Evolutionary conservation across 2,797 vertebrate genomes (phyloP).

Genomic region (Oryzias sinensis): DNA sequence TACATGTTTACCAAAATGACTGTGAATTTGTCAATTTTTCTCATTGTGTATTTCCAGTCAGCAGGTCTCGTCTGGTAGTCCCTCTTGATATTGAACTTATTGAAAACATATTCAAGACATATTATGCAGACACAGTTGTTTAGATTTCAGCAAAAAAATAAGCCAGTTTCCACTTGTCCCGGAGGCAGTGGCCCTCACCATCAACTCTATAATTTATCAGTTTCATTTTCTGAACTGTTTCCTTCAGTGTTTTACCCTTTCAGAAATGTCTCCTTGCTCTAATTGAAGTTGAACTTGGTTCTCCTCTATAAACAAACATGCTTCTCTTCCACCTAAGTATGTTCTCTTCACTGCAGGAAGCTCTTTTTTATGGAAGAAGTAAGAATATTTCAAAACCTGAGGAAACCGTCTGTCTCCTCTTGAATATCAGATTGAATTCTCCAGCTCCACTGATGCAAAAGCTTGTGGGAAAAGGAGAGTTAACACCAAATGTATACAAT

Average conservation of each 20-base stretch:
- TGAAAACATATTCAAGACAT: too few relatives aligned
- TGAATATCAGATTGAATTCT: slow-evolving; percentile 34
- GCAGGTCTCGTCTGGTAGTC: too few relatives aligned
- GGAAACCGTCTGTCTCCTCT: neutral
- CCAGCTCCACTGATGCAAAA: slow-evolving; percentile 23
- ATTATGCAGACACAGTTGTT: too few relatives aligned
- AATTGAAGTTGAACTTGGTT: slow-evolving; percentile 32
- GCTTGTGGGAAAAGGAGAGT: slow-evolving; percentile 7
- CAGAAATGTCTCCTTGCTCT: slow-evolving; percentile 29
- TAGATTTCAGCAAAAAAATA: too few relatives aligned
- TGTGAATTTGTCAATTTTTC: too few relatives aligned
- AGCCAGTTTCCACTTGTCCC: too few relatives aligned
- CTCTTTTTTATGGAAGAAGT: slow-evolving; percentile 40
- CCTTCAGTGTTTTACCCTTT: slow-evolving; percentile 8
- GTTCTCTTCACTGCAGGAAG: slow-evolving; percentile 58
- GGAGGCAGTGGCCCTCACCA: too few relatives aligned
- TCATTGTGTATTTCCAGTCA: too few relatives aligned
- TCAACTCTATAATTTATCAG: neutral
- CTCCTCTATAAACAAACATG: slow-evolving; percentile 62
- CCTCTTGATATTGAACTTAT: too few relatives aligned
- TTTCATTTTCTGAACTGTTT: slow-evolving; percentile 32
- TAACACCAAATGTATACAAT: slow-evolving; percentile 12
- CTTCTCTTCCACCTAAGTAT: slow-evolving; percentile 69
- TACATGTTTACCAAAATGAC: too few relatives aligned
- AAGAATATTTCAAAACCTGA: slow-evolving; percentile 33